These are phyloP conservation scores for Molorchus minor DNA, from an alignment of 2,888 invertebrate genomes.

Conservation along the genomic window DNA sequence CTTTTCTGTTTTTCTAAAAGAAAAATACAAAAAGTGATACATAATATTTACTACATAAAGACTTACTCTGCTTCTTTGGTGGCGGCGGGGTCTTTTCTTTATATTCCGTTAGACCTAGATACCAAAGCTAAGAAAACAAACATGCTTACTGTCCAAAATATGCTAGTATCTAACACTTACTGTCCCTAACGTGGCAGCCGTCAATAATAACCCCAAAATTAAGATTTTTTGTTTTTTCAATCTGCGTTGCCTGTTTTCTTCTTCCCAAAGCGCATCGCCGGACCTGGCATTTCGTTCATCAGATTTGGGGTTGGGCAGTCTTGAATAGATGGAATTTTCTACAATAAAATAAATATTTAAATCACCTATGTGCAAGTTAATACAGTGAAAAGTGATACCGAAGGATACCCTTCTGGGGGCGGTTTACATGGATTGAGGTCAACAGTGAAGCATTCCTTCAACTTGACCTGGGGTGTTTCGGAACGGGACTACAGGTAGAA, in stretches of 20 bases:
- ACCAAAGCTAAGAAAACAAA: constrained; percentile 33
- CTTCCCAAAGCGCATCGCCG: constrained; percentile 42
- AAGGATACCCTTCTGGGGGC: constrained; percentile 24
- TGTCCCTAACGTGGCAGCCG: constrained; percentile 52
- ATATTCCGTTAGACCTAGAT: constrained; percentile 23
- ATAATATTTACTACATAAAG: neutral
- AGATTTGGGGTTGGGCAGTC: constrained; percentile 45
- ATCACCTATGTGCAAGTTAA: neutral
- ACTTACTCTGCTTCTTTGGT: constrained; percentile 16
- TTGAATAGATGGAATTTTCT: constrained; percentile 46
- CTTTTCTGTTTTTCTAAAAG: constrained; percentile 29
- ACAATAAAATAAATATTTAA: constrained; percentile 26
- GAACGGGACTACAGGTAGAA: constrained; percentile 12
- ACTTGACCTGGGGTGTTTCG: constrained; percentile 28
- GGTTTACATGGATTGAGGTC: constrained; percentile 44
- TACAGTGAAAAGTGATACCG: constrained; percentile 38
- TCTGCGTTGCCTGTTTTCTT: constrained; percentile 36
- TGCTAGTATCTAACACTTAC: constrained; percentile 41
- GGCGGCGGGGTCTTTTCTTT: constrained; percentile 8
- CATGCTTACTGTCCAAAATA: constrained; percentile 1
- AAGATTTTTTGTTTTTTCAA: constrained; percentile 44
- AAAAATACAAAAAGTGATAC: too few relatives aligned
- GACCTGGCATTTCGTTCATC: constrained; percentile 44
- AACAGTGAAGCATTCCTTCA: constrained; percentile 44
- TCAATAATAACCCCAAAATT: constrained; percentile 49